These are phyloP conservation scores for Drosophila merina DNA, from an alignment of 2,888 invertebrate species.

Conservation along the genomic window DNA sequence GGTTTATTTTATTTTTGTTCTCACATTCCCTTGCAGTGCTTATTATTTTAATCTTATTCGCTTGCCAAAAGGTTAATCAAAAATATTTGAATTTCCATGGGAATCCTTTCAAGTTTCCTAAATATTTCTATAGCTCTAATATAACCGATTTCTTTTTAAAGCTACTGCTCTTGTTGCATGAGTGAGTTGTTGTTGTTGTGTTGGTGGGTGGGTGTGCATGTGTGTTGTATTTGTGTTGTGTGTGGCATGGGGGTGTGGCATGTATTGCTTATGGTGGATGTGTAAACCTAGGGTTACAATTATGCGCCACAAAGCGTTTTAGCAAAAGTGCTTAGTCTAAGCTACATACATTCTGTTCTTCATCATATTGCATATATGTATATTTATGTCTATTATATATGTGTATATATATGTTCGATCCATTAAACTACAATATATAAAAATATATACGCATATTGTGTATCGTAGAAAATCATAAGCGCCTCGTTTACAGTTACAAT, in stretches of 20 bases:
- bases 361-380: conserved; percentile 45
- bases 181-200: conserved; percentile 8
- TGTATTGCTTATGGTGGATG: conserved; percentile 54
- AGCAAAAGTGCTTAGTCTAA: conserved; percentile 35
- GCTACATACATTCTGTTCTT: conserved; percentile 21
- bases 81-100: conserved; percentile 57
- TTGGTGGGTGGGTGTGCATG: conserved; percentile 20
- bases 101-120: conserved; percentile 24
- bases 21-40: conserved; percentile 62
- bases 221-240: conserved; percentile 14
- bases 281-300: conserved; percentile 49
- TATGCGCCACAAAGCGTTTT: conserved; percentile 47
- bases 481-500: conserved; percentile 73
- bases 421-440: conserved; percentile 51
- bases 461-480: conserved; percentile 68
- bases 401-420: conserved; percentile 30
- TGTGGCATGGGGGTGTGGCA: neutral
- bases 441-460: conserved; percentile 58
- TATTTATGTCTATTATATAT: conserved; percentile 30
- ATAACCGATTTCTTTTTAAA: conserved; percentile 56
- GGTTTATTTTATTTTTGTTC: conserved; percentile 25
- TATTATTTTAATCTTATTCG: conserved; percentile 30
- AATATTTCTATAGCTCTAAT: conserved; percentile 54
- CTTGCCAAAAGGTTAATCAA: conserved; percentile 68
- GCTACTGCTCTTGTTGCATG: conserved; percentile 58